phyloP scores from a whole-genome alignment of 2,797 vertebrate species.

The Sphaeramia orbicularis region DNA sequence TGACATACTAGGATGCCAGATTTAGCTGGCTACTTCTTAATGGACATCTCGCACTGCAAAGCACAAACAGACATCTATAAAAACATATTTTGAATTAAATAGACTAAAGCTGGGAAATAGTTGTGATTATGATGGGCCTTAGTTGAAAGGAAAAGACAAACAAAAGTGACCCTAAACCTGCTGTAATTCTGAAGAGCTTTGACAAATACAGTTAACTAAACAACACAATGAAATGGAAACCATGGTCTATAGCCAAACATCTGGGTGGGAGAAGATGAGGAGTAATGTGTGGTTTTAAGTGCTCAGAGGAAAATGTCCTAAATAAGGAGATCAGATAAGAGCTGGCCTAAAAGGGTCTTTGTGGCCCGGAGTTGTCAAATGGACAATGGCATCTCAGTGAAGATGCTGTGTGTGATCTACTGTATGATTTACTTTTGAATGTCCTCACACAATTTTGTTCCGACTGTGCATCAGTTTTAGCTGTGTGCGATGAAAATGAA shows the following conservation, averaged over 20 bases:
- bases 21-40: conserved; percentile 50
- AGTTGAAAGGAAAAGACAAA: conserved; percentile 53
- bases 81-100: conserved; percentile 42
- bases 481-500: background rate
- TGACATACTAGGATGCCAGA: conserved; percentile 57
- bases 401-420: background rate
- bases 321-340: conserved; percentile 12
- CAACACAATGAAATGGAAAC: conserved; percentile 67
- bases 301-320: conserved; percentile 31
- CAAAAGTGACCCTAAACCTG: conserved; percentile 48
- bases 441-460: conserved; percentile 12
- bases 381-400: conserved; percentile 5
- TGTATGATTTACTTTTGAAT: background rate
- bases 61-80: conserved; percentile 55
- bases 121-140: conserved; percentile 52
- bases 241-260: conserved; percentile 42
- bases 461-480: background rate
- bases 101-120: conserved; percentile 46
- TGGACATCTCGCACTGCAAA: conserved; percentile 50
- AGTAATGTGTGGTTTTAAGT: conserved; percentile 39
- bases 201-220: conserved; percentile 55
- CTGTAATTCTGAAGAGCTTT: conserved; percentile 39
- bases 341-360: conserved; percentile 34
- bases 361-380: background rate
- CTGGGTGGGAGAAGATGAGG: conserved; percentile 54